Evolutionary conservation across 2,113 vertebrate genomes (phyloP).

Genomic region (Recurvirostra avosetta): DNA sequence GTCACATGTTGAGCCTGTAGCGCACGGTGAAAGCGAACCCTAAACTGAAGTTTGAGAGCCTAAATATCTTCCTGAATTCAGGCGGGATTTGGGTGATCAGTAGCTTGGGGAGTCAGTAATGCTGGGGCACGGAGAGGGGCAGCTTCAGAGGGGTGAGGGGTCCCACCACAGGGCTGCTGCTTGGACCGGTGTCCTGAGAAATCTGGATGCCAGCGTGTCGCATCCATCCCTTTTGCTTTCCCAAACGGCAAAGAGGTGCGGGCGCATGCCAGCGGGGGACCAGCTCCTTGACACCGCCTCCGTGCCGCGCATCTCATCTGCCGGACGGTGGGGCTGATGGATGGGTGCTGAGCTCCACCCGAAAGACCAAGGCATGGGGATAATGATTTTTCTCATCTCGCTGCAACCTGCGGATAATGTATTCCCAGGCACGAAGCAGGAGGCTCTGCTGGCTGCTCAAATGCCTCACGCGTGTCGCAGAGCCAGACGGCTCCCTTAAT

Average conservation of each 20-base stretch:
- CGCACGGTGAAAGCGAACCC: not conserved
- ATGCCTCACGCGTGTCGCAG: not conserved
- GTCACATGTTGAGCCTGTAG: not conserved
- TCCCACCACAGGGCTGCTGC: not conserved
- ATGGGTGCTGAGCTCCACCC: not conserved
- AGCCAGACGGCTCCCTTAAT: not conserved
- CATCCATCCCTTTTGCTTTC: accelerated
- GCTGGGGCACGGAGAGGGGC: not conserved
- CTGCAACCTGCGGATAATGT: not conserved
- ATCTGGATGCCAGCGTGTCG: accelerated
- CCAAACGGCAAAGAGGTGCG: accelerated
- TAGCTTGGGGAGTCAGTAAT: no score
- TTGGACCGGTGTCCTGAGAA: accelerated
- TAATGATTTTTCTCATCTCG: not conserved
- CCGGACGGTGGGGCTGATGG: not conserved
- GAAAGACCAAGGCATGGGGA: not conserved
- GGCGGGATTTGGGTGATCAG: not conserved
- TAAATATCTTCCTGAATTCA: not conserved
- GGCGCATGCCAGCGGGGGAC: accelerated
- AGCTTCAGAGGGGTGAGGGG: accelerated
- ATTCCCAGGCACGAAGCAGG: not conserved
- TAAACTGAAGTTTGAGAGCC: not conserved
- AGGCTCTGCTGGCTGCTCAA: not conserved
- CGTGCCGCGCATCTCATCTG: not conserved
- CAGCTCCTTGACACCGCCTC: accelerated